These are phyloP conservation scores for Sarcophaga peregrina DNA, from an alignment of 1,140 invertebrate species.

Conservation along the genomic window DNA sequence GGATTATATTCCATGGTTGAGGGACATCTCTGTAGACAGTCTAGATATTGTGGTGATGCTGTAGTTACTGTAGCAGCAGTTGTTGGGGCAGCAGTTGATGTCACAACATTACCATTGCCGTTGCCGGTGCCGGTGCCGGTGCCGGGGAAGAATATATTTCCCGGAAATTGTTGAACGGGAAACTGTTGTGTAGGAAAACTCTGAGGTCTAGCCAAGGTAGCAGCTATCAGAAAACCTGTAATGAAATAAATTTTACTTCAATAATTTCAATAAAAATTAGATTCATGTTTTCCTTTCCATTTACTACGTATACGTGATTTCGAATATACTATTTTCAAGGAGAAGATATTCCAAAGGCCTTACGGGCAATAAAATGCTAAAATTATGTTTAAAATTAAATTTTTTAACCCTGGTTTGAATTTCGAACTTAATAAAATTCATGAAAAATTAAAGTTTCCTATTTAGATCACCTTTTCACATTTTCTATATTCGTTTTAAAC, in stretches of 20 bases:
- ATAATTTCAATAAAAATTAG: background rate
- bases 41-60: conserved; percentile 50
- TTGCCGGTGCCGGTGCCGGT: conserved; percentile 25
- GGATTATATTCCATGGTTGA: conserved; percentile 74
- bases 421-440: no score
- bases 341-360: no score
- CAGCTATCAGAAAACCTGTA: background rate
- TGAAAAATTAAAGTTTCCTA: no score
- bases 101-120: conserved; percentile 29
- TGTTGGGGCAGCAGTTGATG: conserved; percentile 47
- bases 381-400: no score
- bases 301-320: no score
- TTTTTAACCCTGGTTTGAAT: no score
- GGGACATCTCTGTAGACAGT: conserved; percentile 55
- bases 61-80: conserved; percentile 47
- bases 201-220: background rate
- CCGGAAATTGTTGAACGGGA: conserved; percentile 31
- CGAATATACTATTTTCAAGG: no score
- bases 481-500: no score
- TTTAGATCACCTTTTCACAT: no score
- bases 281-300: no score
- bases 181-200: background rate
- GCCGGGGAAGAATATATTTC: background rate
- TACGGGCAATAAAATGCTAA: no score
- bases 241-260: background rate